Conservation (phyloP, 2,797 vertebrate genomes). For the Ptychadena robeensis region DNA sequence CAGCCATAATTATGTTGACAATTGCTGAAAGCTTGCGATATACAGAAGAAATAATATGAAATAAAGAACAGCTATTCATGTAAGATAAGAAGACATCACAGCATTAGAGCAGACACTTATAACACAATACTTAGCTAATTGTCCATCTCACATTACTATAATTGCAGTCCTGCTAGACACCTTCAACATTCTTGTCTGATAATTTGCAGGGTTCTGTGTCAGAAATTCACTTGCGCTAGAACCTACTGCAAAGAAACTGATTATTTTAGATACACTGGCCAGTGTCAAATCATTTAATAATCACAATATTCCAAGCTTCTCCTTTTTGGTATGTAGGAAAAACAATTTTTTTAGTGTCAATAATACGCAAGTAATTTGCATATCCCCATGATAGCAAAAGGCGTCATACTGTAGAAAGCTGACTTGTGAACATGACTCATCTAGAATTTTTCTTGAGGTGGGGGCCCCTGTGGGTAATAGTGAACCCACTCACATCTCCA, state of each 20-base stretch:
- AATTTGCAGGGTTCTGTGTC: not conserved
- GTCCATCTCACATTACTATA: conserved; percentile 19
- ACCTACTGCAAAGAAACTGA: not conserved
- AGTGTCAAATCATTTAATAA: not conserved
- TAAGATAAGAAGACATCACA: not conserved
- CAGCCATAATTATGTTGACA: conserved; percentile 30
- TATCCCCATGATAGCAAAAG: not conserved
- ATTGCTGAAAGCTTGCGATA: conserved; percentile 5
- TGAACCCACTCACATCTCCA: too few species aligned
- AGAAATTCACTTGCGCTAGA: not conserved
- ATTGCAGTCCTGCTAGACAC: conserved; percentile 5
- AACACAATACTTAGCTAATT: not conserved
- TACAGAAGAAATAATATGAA: not conserved
- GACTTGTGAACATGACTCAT: too few species aligned
- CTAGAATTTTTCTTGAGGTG: too few species aligned
- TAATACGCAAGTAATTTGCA: not conserved
- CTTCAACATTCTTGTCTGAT: not conserved
- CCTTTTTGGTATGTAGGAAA: not conserved
- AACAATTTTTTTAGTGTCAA: not conserved
- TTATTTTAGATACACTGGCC: not conserved
- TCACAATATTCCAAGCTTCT: not conserved
- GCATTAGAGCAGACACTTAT: not conserved
- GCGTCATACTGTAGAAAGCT: not conserved
- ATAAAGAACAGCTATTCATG: conserved; percentile 5
- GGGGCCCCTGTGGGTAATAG: too few species aligned